Base-by-base conservation (phyloP, 2,113 vertebrate genomes). In the Amblyornis subalaris region DNA sequence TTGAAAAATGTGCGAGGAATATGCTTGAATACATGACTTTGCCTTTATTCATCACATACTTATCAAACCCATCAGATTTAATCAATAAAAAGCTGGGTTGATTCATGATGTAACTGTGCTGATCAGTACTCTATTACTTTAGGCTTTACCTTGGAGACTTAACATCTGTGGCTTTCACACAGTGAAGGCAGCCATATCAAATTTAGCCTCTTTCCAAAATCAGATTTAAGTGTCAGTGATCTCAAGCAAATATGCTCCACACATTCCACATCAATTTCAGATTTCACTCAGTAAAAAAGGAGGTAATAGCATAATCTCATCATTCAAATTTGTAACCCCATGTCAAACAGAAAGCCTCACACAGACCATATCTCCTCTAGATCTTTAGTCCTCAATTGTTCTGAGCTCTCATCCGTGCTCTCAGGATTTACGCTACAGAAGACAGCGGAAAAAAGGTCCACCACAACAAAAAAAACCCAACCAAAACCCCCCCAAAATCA, bases 401-500 rank as follows among this genome's bases (percentile, higher is more conserved):
- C 57, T 50, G 29, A 74, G 21, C 42, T 84, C 81, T 54, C 42
- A 62, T 15, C 28, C 65, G 44, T 77, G 42, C 76, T 48, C 24
- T 17, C 25, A 83, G 17, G 25, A 35, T 45, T 86, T 86, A n/a
- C 16, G 36, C n/a, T 29, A 35, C 5, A 70, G 14, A 2, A 58
- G 4, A 53, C 12, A 67, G 5, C 17, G 7, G 10, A 50, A 21
- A 50, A 33, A 38, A 53, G 31, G 31, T 6, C 42, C 42, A 42
- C 42, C 42, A 42, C 42, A 42, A 42, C 12, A 42, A 42, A 42
- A 24, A 28, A 23, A 61, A 5, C 13, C 15, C 2, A 17, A 53
- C 0, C 12, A 47, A 58, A 2, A 57, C n/a, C 42, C 11, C 26
- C 2, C 0, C 5, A 26, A 87, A 42, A 24, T 11, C 14, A 14